phyloP scores from a whole-genome alignment of 2,797 vertebrate species.

The Benthosema pterotum region DNA sequence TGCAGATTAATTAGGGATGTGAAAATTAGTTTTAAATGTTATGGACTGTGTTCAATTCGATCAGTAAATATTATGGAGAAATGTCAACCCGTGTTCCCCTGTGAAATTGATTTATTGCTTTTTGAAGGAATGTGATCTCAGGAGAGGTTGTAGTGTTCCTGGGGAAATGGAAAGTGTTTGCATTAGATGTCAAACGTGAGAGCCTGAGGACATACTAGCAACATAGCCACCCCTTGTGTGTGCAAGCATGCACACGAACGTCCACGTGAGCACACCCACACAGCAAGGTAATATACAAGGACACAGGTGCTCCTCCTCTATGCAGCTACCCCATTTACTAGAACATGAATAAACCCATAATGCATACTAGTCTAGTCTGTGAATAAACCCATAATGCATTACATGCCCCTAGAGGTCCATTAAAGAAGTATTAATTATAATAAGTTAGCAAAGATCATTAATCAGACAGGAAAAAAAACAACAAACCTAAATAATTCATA shows the following conservation, averaged over 20 bases:
- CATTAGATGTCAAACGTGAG: conserved; percentile 61
- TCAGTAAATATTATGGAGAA: conserved; percentile 67
- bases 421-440: no score
- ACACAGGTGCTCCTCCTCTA: conserved; percentile 18
- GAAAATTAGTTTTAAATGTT: conserved; percentile 78
- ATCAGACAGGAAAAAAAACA: no score
- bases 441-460: no score
- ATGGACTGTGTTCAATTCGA: conserved; percentile 72
- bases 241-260: background rate
- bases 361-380: background rate
- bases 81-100: conserved; percentile 69
- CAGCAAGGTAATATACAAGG: conserved; percentile 21
- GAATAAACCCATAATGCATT: no score
- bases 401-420: background rate
- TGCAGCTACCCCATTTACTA: conserved; percentile 4
- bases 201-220: conserved; percentile 42
- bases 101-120: conserved; percentile 81
- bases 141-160: conserved; percentile 68
- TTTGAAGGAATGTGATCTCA: conserved; percentile 60
- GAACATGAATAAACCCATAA: background rate
- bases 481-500: no score
- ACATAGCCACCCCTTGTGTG: conserved; percentile 2
- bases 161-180: conserved; percentile 72
- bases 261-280: conserved; percentile 9
- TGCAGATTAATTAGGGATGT: conserved; percentile 62